Conservation (phyloP, 1,140 invertebrate species). For the Meteorus sp. region DNA sequence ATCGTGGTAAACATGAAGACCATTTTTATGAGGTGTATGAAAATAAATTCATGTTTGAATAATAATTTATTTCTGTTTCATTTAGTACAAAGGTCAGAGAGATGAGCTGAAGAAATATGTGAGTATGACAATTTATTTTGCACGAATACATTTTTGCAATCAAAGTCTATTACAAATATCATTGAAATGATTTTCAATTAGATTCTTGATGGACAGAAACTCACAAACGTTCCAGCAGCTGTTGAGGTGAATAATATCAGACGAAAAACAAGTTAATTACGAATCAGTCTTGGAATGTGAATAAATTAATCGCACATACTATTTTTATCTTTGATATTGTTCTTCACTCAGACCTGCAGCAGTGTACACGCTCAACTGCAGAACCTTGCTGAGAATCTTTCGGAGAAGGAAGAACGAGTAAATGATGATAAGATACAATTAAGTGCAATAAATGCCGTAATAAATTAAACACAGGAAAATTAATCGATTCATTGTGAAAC, state of each 20-base stretch:
- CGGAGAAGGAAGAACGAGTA: conserved; percentile 13
- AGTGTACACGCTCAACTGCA: background rate
- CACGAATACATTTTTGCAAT: background rate
- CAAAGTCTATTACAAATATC: background rate
- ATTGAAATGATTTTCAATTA: conserved; percentile 5
- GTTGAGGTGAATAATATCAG: background rate
- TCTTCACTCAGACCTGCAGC: background rate
- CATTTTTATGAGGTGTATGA: too few relatives aligned
- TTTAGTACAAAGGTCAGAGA: conserved; percentile 12
- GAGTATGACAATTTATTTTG: background rate
- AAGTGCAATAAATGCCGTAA: background rate
- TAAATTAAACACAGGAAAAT: background rate
- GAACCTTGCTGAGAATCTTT: conserved; percentile 7
- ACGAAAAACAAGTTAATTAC: too few relatives aligned
- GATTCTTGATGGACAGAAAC: conserved; percentile 4
- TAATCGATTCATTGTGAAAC: background rate
- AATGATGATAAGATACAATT: too few relatives aligned
- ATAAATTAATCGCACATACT: too few relatives aligned
- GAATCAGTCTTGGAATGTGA: too few relatives aligned
- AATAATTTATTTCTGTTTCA: background rate
- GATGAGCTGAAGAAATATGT: conserved; percentile 10
- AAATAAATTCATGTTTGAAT: background rate
- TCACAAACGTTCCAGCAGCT: background rate
- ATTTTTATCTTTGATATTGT: too few relatives aligned
- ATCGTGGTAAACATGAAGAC: conserved; percentile 2